Conservation (phyloP, 2,113 vertebrate species). For the Cephalopterus ornatus region DNA sequence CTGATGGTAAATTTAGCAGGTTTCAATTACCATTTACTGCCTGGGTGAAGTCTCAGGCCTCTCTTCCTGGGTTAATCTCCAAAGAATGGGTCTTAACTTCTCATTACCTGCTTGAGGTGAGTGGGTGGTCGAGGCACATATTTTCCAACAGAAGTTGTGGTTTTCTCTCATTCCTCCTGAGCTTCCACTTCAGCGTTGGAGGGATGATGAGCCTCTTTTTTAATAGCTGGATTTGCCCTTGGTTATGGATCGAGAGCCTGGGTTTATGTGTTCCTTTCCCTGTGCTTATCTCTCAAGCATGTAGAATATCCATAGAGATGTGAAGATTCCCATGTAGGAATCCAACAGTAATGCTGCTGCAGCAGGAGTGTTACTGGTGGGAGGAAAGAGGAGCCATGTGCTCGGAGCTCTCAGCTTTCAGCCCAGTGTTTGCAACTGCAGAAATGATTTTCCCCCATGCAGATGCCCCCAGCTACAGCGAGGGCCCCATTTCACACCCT, state of each 20-base stretch:
- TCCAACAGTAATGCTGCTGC: background rate
- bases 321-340: background rate
- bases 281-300: background rate
- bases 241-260: background rate
- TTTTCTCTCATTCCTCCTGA: background rate
- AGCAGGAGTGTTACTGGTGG: background rate
- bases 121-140: background rate
- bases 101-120: background rate
- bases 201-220: background rate
- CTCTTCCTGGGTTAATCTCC: background rate
- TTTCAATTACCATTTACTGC: conserved; percentile 21
- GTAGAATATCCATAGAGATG: background rate
- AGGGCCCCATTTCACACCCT: background rate
- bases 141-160: background rate
- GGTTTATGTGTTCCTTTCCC: background rate
- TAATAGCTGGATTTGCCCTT: background rate
- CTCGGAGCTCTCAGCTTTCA: background rate
- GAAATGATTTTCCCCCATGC: background rate
- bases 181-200: background rate
- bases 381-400: background rate
- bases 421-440: background rate
- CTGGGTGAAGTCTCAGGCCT: background rate
- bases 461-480: background rate
- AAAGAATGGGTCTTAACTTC: background rate
- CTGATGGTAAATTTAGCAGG: background rate